Evolutionary conservation across 2,888 invertebrate genomes (phyloP).

Genomic region (Andrena marginata): DNA sequence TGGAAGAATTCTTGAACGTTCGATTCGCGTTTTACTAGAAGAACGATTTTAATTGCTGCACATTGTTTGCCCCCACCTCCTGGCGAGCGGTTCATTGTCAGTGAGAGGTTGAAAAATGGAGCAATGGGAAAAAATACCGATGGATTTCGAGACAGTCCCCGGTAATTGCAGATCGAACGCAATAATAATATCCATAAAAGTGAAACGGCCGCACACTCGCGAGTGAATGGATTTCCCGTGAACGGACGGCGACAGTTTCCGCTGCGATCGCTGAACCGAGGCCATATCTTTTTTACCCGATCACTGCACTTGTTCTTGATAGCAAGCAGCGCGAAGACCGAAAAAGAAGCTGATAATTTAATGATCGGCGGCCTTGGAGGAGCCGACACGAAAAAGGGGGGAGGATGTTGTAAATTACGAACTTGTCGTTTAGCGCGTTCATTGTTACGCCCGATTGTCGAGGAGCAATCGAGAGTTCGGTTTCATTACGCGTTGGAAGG

Average conservation of each 20-base stretch:
- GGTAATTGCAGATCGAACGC: background rate
- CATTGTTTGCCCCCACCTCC: background rate
- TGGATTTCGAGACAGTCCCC: background rate
- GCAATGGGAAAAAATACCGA: background rate
- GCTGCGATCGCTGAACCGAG: constrained; percentile 60
- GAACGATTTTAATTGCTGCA: background rate
- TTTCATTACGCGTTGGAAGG: background rate
- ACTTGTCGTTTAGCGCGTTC: constrained; percentile 13
- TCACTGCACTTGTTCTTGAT: constrained; percentile 51
- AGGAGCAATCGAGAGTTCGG: background rate
- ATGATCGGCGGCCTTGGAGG: constrained; percentile 27
- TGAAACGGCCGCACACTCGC: constrained; percentile 57
- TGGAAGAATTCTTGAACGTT: background rate
- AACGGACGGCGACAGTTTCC: constrained; percentile 61
- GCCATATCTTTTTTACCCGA: constrained; percentile 47
- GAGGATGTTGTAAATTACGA: constrained; percentile 32
- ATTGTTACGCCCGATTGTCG: background rate
- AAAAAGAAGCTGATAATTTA: constrained; percentile 23
- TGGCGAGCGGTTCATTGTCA: background rate
- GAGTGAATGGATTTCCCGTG: constrained; percentile 60
- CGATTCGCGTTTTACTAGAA: background rate
- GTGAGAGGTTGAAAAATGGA: background rate
- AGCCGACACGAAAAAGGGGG: background rate
- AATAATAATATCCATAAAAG: constrained; percentile 49
- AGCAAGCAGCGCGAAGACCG: constrained; percentile 16